These are phyloP conservation scores for Hozukius guyotensis DNA, from an alignment of 2,797 vertebrate genomes.

Conservation along the genomic window DNA sequence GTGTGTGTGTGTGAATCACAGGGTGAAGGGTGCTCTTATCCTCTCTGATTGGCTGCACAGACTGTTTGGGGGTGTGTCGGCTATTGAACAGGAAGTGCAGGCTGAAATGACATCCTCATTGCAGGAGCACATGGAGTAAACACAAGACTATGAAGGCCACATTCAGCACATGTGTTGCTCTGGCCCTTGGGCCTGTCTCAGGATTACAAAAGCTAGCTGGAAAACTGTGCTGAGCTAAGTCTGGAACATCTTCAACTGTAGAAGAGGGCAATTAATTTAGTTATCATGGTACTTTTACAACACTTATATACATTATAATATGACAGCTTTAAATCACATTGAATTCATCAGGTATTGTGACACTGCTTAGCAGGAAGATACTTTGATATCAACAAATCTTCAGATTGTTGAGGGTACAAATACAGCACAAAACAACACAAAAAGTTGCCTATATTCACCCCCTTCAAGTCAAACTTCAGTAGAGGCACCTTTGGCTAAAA, in stretches of 20 bases:
- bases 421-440: neutral
- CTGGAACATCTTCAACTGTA: neutral
- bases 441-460: neutral
- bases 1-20: constrained; percentile 38
- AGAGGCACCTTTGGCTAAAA: neutral
- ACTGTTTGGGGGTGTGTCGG: constrained; percentile 65
- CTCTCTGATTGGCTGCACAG: constrained; percentile 63
- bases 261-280: neutral
- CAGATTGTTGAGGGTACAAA: neutral
- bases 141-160: constrained; percentile 39
- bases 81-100: constrained; percentile 62
- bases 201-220: neutral
- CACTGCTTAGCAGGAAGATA: neutral
- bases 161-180: neutral
- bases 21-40: neutral
- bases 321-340: neutral
- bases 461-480: neutral
- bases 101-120: constrained; percentile 52
- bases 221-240: neutral
- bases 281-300: neutral
- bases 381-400: neutral
- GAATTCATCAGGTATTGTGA: neutral
- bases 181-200: neutral
- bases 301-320: neutral
- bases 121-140: constrained; percentile 74